Conservation (phyloP, 2,113 vertebrate genomes). For the Ochotona princeps region DNA sequence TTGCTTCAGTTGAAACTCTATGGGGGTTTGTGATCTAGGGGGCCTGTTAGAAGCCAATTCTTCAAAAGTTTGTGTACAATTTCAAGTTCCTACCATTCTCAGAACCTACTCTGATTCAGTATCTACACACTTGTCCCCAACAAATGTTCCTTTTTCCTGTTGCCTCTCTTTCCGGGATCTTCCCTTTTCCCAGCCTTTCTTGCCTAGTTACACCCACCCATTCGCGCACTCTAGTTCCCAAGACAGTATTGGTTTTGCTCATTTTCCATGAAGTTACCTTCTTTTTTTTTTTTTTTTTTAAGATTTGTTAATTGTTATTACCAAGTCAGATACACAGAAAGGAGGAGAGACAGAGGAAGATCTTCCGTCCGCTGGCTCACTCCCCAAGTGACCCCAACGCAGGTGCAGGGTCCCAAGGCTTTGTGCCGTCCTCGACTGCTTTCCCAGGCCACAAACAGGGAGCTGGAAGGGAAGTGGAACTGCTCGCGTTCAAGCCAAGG, state of each 20-base stretch:
- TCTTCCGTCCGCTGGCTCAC: no score
- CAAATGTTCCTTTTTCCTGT: background rate
- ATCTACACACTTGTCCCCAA: background rate
- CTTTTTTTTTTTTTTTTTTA: no score
- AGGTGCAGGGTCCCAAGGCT: no score
- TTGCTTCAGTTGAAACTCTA: background rate
- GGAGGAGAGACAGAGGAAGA: no score
- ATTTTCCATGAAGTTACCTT: background rate
- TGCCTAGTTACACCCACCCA: background rate
- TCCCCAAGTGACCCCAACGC: no score
- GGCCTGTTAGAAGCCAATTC: background rate
- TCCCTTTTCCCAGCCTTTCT: background rate
- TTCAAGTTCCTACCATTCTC: background rate
- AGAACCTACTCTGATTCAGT: background rate
- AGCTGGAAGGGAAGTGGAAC: no score
- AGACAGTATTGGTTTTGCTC: background rate
- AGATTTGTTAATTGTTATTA: no score
- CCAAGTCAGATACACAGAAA: no score
- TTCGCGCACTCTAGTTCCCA: background rate
- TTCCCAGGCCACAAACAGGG: no score
- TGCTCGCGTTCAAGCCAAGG: background rate
- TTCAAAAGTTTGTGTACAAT: background rate
- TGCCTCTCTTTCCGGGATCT: background rate
- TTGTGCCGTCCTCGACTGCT: no score
- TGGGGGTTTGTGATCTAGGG: background rate